Evolutionary conservation across 2,797 vertebrate genomes (phyloP).

Genomic region (Hoplostethus mediterraneus): DNA sequence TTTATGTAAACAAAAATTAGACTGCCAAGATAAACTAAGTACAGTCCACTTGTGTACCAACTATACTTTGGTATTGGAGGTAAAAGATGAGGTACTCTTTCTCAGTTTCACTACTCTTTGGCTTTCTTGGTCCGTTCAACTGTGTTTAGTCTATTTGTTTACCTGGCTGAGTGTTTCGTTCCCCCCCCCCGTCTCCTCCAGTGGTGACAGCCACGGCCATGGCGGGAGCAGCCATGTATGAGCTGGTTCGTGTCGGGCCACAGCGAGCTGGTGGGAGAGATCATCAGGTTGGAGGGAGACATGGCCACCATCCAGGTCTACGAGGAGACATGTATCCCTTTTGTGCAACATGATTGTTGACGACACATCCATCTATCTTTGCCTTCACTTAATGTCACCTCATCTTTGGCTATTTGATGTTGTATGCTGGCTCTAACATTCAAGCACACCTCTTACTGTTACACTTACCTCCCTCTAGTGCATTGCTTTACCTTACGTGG

Average conservation of each 20-base stretch:
- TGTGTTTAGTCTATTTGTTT: background rate
- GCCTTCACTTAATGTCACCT: background rate
- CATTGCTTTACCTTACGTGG: background rate
- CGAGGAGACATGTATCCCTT: slow-evolving; percentile 99
- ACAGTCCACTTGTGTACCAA: no score
- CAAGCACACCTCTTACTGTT: no score
- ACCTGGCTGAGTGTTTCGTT: slow-evolving; percentile 6
- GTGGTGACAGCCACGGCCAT: slow-evolving; percentile 96
- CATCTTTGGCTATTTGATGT: background rate
- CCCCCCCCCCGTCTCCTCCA: slow-evolving; percentile 57
- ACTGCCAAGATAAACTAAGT: no score
- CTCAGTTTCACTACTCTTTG: background rate
- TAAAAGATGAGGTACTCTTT: no score
- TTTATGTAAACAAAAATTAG: no score
- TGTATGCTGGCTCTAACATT: no score
- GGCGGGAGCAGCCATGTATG: slow-evolving; percentile 98
- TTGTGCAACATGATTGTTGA: background rate
- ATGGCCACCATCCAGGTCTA: slow-evolving; percentile 99
- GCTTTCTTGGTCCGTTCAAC: background rate
- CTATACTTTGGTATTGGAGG: no score
- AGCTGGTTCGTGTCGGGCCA: slow-evolving; percentile 97
- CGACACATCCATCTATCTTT: background rate
- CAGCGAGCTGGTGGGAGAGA: slow-evolving; percentile 96
- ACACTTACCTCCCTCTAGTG: no score
- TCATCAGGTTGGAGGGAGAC: slow-evolving; percentile 96